Evolutionary conservation across 2,113 vertebrate species (phyloP).

Genomic region (Mirza zaza): DNA sequence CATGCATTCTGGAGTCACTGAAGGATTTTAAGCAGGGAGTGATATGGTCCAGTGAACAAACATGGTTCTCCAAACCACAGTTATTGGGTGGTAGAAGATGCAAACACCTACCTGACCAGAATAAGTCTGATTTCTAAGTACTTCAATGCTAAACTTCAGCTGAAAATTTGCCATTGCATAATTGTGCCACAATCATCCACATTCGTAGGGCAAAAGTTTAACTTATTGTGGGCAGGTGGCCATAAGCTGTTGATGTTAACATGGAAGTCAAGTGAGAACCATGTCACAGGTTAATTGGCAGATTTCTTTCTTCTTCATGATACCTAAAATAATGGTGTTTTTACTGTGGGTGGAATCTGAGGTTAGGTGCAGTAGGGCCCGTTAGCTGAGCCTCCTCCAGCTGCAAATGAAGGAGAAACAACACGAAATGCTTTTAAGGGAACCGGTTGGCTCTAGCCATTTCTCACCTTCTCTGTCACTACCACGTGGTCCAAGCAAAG

Average conservation of each 20-base stretch:
- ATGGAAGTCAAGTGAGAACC: background rate
- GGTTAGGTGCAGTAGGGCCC: background rate
- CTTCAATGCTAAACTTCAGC: background rate
- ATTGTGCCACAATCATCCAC: accelerated
- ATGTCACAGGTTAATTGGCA: accelerated
- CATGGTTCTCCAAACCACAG: background rate
- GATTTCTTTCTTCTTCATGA: background rate
- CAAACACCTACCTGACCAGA: background rate
- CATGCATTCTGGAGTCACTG: background rate
- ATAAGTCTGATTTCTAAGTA: background rate
- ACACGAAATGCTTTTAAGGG: background rate
- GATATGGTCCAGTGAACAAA: background rate
- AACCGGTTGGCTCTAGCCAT: background rate
- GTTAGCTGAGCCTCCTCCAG: background rate
- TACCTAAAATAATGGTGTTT: accelerated
- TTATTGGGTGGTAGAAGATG: no score
- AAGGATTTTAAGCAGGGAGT: background rate
- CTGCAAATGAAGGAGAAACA: background rate
- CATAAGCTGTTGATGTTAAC: accelerated
- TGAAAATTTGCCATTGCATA: background rate
- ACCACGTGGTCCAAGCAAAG: background rate
- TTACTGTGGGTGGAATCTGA: background rate
- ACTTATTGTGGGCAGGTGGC: background rate
- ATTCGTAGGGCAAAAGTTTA: background rate
- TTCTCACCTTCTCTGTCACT: accelerated